A percentile compares a stretch with the other conserved stretches of the same genome.
Evolutionary conservation across 2,888 invertebrate genomes (phyloP).

Genomic region (Scaptomyza flava): DNA sequence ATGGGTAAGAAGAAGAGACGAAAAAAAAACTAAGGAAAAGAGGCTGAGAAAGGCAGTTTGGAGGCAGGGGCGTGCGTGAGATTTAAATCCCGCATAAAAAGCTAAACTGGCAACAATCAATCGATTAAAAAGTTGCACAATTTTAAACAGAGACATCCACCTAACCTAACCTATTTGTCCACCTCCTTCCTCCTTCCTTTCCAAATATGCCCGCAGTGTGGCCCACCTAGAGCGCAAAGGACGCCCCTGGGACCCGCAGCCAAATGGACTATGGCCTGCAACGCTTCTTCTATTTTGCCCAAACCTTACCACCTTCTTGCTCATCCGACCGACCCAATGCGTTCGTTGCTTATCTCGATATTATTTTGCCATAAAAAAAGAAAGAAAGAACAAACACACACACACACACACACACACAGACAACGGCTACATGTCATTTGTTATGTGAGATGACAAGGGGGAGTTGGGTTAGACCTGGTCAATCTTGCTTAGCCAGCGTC

Average conservation of each 20-base stretch:
- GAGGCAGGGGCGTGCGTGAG: constrained; percentile 3
- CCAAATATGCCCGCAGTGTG: neutral
- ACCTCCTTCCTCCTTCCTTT: neutral
- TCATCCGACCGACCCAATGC: constrained; percentile 52
- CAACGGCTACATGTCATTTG: constrained; percentile 67
- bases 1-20: neutral
- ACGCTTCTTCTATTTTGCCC: neutral
- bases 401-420: constrained; percentile 25
- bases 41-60: neutral
- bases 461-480: constrained; percentile 5
- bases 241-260: constrained; percentile 70
- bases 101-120: constrained; percentile 64
- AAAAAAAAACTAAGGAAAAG: neutral
- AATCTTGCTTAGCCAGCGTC: neutral
- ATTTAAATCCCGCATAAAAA: constrained; percentile 68
- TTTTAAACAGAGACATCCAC: constrained; percentile 43
- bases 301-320: neutral
- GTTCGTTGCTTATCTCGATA: constrained; percentile 73
- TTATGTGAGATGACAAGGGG: constrained; percentile 49
- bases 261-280: constrained; percentile 30
- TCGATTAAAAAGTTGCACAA: constrained; percentile 71
- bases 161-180: neutral
- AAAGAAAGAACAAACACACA: constrained; percentile 29
- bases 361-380: constrained; percentile 72
- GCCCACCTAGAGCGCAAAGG: constrained; percentile 44